Evolutionary conservation across 2,888 invertebrate genomes (phyloP).

Genomic region (Tethea ocularis): DNA sequence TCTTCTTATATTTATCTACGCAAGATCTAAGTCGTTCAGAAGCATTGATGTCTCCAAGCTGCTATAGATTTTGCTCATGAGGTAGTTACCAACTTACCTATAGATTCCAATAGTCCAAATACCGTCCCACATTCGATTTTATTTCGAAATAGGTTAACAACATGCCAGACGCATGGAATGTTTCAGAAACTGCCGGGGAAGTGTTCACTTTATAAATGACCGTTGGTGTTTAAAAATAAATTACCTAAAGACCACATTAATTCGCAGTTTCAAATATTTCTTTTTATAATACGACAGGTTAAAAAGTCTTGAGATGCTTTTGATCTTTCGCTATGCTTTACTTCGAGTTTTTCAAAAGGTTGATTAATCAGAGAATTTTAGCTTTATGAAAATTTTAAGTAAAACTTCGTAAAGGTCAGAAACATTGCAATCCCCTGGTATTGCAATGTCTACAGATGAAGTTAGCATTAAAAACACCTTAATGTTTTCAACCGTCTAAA

Average conservation of each 20-base stretch:
- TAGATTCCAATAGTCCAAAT: not conserved
- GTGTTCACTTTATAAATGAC: not conserved
- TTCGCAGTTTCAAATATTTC: not conserved
- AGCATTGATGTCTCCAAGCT: not conserved
- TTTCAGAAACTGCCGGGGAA: conserved; percentile 3
- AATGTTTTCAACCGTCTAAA: too few relatives aligned
- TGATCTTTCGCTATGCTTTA: not conserved
- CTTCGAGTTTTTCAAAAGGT: too few relatives aligned
- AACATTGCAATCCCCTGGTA: too few relatives aligned
- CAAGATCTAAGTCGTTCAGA: too few relatives aligned
- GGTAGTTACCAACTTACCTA: not conserved
- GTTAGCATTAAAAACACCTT: too few relatives aligned
- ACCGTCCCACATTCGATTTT: not conserved
- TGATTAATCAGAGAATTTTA: too few relatives aligned
- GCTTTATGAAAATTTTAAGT: too few relatives aligned
- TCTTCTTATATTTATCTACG: too few relatives aligned
- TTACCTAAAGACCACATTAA: not conserved
- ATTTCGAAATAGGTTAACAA: conserved; percentile 8
- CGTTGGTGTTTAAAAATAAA: not conserved
- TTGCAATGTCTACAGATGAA: too few relatives aligned
- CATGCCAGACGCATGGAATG: conserved; percentile 7
- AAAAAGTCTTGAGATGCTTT: not conserved
- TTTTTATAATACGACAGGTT: not conserved
- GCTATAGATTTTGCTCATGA: not conserved
- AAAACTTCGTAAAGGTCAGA: too few relatives aligned